A percentile compares a stretch with the other conserved stretches of the same genome.
Conservation (phyloP, 2,113 vertebrate genomes). For the Connochaetes taurinus region DNA sequence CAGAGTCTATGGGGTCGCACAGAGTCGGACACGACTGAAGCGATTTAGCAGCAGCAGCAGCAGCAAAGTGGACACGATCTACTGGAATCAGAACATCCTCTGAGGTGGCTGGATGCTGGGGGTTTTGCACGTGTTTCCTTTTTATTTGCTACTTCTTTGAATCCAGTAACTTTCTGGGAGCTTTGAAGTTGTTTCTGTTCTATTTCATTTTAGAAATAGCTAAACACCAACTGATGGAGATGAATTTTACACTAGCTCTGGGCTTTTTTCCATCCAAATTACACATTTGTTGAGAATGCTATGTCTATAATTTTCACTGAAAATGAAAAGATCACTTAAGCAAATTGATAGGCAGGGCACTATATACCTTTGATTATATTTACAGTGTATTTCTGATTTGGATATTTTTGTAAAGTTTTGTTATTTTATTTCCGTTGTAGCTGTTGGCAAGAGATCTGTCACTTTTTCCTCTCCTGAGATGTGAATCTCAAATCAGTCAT, state of each 20-base stretch:
- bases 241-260: constrained; percentile 39
- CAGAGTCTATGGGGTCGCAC: too few species aligned
- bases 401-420: background rate
- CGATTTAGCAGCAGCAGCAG: too few species aligned
- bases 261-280: constrained; percentile 44
- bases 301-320: constrained; percentile 31
- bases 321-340: constrained; percentile 8
- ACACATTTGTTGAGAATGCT: constrained; percentile 47
- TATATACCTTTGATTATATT: constrained; percentile 7
- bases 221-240: constrained; percentile 26
- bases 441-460: background rate
- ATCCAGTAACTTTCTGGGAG: background rate
- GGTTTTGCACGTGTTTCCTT: background rate
- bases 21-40: too few species aligned
- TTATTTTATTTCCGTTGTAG: constrained; percentile 14
- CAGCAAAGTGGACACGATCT: background rate
- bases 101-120: background rate
- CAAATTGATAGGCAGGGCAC: background rate
- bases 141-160: background rate
- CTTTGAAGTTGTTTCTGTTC: constrained; percentile 38
- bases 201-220: constrained; percentile 47
- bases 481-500: background rate
- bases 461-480: background rate
- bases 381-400: constrained; percentile 7
- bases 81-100: background rate